A percentile compares a stretch with the other conserved stretches of the same genome.
Evolutionary conservation across 1,140 invertebrate species (phyloP).

Genomic region (Saccostrea echinata): DNA sequence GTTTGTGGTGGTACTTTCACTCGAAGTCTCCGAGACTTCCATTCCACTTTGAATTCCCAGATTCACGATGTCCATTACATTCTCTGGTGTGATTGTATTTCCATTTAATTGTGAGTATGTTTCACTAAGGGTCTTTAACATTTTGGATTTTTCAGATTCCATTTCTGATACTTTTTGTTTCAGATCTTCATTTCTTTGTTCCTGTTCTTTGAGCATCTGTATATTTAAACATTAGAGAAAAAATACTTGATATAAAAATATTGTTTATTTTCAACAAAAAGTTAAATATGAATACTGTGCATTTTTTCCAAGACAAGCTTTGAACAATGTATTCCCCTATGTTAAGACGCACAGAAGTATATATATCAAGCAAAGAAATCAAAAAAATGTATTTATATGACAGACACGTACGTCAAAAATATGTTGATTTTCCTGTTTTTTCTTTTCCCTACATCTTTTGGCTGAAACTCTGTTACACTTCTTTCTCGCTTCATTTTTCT

Average conservation of each 20-base stretch:
- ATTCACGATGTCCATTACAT: not conserved
- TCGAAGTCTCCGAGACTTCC: not conserved
- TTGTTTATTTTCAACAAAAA: not conserved
- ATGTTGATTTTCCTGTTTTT: not conserved
- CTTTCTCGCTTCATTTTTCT: not conserved
- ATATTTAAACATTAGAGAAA: not conserved
- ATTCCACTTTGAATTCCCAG: not conserved
- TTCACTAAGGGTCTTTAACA: constrained; percentile 3
- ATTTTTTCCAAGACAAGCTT: no score
- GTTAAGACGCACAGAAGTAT: no score
- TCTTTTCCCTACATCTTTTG: not conserved
- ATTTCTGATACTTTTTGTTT: not conserved
- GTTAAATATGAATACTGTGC: no score
- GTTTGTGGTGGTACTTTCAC: not conserved
- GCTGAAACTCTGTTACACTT: not conserved
- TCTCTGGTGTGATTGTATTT: not conserved
- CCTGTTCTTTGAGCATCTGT: not conserved
- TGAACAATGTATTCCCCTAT: no score
- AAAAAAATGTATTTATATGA: not conserved
- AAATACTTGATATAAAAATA: not conserved
- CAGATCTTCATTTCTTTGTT: not conserved
- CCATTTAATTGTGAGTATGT: not conserved
- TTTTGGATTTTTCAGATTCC: constrained; percentile 20
- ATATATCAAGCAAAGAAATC: no score
- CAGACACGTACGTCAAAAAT: not conserved